These are phyloP conservation scores for Phalacrocorax aristotelis DNA, from an alignment of 2,113 vertebrate species.

Conservation along the genomic window DNA sequence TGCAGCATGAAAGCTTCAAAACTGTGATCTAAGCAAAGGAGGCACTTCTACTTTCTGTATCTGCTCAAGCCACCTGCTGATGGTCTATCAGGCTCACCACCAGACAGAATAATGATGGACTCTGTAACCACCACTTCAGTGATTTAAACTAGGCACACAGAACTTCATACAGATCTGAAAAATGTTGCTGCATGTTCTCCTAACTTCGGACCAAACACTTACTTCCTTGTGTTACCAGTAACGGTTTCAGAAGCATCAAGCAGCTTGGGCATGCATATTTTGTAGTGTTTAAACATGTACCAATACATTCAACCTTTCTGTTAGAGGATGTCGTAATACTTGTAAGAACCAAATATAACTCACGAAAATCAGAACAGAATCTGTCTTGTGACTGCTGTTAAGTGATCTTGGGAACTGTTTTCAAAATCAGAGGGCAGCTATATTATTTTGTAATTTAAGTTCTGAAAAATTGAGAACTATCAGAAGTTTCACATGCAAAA, in stretches of 20 bases:
- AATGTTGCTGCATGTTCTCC: background rate
- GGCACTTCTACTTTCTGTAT: background rate
- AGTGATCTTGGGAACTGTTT: background rate
- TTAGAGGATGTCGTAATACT: background rate
- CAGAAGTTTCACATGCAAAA: background rate
- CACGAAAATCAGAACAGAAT: background rate
- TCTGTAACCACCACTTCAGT: background rate
- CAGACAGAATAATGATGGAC: background rate
- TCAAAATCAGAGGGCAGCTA: background rate
- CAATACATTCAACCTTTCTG: accelerated
- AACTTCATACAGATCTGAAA: background rate
- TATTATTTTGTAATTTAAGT: background rate
- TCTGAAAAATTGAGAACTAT: background rate
- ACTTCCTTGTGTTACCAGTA: background rate
- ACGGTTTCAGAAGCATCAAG: background rate
- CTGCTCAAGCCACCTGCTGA: background rate
- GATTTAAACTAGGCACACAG: background rate
- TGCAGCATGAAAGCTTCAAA: background rate
- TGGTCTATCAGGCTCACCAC: background rate
- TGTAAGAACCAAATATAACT: background rate
- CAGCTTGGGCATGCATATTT: background rate
- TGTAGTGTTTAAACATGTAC: background rate
- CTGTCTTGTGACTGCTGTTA: background rate
- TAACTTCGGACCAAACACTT: background rate
- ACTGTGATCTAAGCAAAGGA: background rate